These are phyloP conservation scores for Allolobophora icterica DNA, from an alignment of 2,888 invertebrate species.

Conservation along the genomic window DNA sequence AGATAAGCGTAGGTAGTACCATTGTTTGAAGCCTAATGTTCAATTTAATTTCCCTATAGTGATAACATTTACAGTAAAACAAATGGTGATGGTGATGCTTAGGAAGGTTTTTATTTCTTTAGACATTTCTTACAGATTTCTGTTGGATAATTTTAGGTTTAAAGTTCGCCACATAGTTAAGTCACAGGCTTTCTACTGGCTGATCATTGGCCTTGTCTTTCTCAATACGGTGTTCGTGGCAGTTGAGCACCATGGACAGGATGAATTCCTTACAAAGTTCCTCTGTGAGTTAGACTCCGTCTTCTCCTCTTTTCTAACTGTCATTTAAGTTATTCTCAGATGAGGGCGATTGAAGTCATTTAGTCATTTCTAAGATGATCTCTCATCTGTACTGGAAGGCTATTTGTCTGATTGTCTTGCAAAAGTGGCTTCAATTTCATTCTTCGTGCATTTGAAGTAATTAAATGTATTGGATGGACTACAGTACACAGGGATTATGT, in stretches of 20 bases:
- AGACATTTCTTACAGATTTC: background rate
- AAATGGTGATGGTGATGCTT: background rate
- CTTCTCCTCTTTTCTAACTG: background rate
- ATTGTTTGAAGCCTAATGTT: too few species aligned
- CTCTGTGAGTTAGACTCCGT: conserved; percentile 74
- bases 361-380: too few species aligned
- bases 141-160: conserved; percentile 45
- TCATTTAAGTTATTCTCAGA: background rate
- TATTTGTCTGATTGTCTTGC: too few species aligned
- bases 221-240: conserved; percentile 98
- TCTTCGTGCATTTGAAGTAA: too few species aligned
- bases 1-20: too few species aligned
- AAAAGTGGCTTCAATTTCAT: too few species aligned
- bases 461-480: too few species aligned
- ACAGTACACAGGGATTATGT: too few species aligned
- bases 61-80: background rate
- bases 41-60: too few species aligned
- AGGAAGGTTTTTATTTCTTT: background rate
- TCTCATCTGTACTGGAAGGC: too few species aligned
- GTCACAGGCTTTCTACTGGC: conserved; percentile 99
- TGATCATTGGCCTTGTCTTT: conserved; percentile 97
- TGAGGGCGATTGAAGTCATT: background rate
- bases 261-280: conserved; percentile 90
- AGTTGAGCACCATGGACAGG: conserved; percentile 96
- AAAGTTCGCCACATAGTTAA: conserved; percentile 81